These are phyloP conservation scores for Saccopteryx bilineata DNA, from an alignment of 2,113 vertebrate species.

Conservation along the genomic window DNA sequence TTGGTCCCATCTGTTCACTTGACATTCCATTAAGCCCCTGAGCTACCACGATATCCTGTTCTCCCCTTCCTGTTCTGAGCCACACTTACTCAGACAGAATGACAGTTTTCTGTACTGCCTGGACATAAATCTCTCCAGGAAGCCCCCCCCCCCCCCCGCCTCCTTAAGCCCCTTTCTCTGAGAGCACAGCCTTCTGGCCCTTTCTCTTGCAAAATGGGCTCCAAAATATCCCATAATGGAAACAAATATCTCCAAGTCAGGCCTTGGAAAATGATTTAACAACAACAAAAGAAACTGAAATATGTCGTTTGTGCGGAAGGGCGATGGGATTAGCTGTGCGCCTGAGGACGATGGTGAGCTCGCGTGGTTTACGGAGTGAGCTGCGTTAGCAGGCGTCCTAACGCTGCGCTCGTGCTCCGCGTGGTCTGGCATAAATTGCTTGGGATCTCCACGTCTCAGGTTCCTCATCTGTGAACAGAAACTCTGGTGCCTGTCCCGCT, in stretches of 20 bases:
- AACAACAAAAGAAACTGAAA: slow-evolving; percentile 72
- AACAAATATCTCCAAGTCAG: slow-evolving; percentile 69
- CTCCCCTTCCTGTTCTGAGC: slow-evolving; percentile 68
- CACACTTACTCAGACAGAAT: slow-evolving; percentile 68
- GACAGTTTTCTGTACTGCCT: slow-evolving; percentile 71
- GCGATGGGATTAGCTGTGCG: background rate
- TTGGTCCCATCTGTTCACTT: slow-evolving; percentile 49
- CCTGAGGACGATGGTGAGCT: background rate
- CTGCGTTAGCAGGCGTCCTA: background rate
- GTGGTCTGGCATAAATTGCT: background rate
- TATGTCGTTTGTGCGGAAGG: slow-evolving; percentile 50
- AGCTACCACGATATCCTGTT: slow-evolving; percentile 69
- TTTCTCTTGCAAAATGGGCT: slow-evolving; percentile 66
- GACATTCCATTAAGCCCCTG: slow-evolving; percentile 75
- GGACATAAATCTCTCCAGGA: slow-evolving; percentile 75
- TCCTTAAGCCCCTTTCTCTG: slow-evolving; percentile 43
- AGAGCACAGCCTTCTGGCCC: slow-evolving; percentile 39
- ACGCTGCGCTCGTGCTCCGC: fast-evolving
- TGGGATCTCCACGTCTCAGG: background rate
- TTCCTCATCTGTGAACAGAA: background rate
- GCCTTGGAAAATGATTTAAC: slow-evolving; percentile 71
- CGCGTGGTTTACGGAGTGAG: fast-evolving
- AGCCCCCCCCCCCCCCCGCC: background rate
- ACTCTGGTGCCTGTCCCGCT: background rate
- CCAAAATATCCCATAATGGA: slow-evolving; percentile 73